Evolutionary conservation across 1,140 invertebrate genomes (phyloP), one percentile per base, ranked within the genome.

Genomic region (Drosophila seguyi): DNA sequence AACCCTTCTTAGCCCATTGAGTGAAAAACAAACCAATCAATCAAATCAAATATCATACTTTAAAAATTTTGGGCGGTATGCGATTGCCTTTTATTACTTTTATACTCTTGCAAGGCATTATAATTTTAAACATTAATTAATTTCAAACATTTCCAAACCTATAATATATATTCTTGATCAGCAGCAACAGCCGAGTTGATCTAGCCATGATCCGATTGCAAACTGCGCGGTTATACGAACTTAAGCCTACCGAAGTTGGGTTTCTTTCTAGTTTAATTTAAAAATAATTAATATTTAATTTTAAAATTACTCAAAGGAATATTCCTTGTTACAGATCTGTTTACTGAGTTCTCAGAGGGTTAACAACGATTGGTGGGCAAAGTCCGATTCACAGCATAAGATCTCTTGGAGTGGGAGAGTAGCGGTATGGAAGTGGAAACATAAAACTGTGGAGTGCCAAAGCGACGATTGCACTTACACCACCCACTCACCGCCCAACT

Each of bases 391-490:
- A 22, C 50, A 72, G 52, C 68, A 72, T 58, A 58, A 59, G 42
- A 69, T 69, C 48, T 31, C n/a, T 47, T 22, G 36, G 14, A 31
- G 22, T 39, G 39, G 63, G 16, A 16, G 13, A 31, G 11, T 11
- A 14, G 13, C 22, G 11, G 22, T 11, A 7, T 31, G 6, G 25
- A 18, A 84, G 81, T 66, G 69, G 62, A 80, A 50, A 44, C 80
- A 79, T 69, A 44, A 69, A 82, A 47, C 13, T 50, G 25, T 38
- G 57, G 56, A 75, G 47, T 52, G 65, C 36, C 55, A 78, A 16
- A 53, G n/a, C 20, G 56, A 48, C 45, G 52, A 55, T 41, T 47
- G 74, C 74, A 69, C 50, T 56, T 38, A 31, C 20, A 2, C 25
- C 45, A 45, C 55, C 71, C 34, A 48, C 62, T 44, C 39, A 52